Conservation (phyloP, 30 jellyfish, hydroid and myxozoan species). For the Turritopsis rubra region DNA sequence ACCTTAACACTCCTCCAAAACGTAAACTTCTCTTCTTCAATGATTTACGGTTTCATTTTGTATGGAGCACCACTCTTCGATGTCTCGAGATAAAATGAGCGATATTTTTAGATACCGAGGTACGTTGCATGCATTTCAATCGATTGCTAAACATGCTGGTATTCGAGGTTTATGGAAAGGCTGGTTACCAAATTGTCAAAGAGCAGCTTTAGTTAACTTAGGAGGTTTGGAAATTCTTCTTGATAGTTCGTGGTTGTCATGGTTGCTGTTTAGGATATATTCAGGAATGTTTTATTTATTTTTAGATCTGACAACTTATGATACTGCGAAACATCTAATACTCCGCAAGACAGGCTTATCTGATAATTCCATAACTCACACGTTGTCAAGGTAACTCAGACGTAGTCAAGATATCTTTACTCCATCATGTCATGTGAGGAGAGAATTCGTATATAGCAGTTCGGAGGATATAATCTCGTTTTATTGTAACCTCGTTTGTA, state of each 20-base stretch:
- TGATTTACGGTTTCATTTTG: too few species aligned
- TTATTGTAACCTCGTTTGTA: background rate
- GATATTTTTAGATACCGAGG: conserved; percentile 38
- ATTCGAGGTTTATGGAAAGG: conserved; percentile 86
- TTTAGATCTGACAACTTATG: conserved; percentile 76
- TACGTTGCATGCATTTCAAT: conserved; percentile 64
- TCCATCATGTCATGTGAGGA: too few species aligned
- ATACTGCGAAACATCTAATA: conserved; percentile 77
- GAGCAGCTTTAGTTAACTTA: conserved; percentile 89
- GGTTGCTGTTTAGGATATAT: background rate
- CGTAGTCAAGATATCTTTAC: too few species aligned
- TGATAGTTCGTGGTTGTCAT: background rate
- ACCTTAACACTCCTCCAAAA: background rate
- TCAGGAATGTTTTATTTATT: background rate
- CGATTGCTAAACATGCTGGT: conserved; percentile 55
- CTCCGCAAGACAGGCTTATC: conserved; percentile 61
- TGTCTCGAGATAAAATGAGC: background rate
- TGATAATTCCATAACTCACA: conserved; percentile 76
- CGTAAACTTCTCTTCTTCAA: too few species aligned
- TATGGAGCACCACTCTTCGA: background rate
- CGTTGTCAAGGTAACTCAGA: conserved; percentile 72
- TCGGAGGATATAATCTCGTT: background rate
- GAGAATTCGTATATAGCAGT: background rate
- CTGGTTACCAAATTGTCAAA: conserved; percentile 90
- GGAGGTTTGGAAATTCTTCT: conserved; percentile 60